Conservation (phyloP, 1,140 invertebrate genomes). For the Zaprionus capensis region DNA sequence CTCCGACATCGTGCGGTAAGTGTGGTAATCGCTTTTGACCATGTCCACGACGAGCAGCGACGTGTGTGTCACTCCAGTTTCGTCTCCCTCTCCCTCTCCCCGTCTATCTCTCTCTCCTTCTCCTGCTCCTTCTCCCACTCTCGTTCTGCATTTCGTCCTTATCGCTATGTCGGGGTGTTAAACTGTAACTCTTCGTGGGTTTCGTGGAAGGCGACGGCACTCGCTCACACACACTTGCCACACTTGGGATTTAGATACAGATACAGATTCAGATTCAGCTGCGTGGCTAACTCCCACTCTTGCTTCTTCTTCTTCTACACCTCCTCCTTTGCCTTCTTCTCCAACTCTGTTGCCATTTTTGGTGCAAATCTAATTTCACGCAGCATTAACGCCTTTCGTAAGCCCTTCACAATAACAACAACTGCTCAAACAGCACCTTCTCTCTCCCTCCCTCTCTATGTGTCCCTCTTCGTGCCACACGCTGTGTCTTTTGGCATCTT, state of each 20-base stretch:
- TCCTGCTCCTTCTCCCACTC: not conserved
- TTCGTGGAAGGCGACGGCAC: constrained; percentile 56
- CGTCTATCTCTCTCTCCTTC: not conserved
- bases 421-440: constrained; percentile 1
- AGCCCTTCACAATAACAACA: constrained; percentile 60
- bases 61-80: constrained; percentile 69
- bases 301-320: constrained; percentile 27
- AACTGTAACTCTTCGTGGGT: constrained; percentile 70
- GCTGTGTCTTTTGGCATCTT: constrained; percentile 60
- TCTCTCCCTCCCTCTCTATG: not conserved
- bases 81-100: not conserved
- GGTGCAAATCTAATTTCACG: constrained; percentile 84
- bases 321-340: not conserved
- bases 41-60: constrained; percentile 53
- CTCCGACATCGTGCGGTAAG: constrained; percentile 26
- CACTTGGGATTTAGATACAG: constrained; percentile 33
- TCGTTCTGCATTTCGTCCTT: constrained; percentile 46
- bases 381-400: constrained; percentile 83
- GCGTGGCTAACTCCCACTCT: constrained; percentile 23
- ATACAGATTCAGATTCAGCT: constrained; percentile 29
- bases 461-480: constrained; percentile 29
- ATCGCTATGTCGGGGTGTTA: constrained; percentile 75
- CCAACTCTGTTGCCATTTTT: constrained; percentile 50
- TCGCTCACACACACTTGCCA: constrained; percentile 51
- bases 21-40: constrained; percentile 82